These are phyloP conservation scores for Takifugu ocellatus DNA, from an alignment of 2,797 vertebrate genomes.

Conservation along the genomic window DNA sequence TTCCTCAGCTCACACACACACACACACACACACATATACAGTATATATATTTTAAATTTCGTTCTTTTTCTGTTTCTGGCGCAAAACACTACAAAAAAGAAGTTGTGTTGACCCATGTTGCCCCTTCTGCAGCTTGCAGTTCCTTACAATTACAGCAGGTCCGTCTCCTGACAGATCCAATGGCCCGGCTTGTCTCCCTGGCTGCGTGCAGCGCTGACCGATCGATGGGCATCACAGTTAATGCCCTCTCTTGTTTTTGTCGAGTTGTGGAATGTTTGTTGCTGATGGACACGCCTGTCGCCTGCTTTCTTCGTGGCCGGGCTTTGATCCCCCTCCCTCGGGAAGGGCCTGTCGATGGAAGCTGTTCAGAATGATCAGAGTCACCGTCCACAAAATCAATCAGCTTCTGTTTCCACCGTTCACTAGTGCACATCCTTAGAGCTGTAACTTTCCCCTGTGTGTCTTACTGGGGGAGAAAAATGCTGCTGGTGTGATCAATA, in stretches of 20 bases:
- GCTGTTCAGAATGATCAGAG: slow-evolving; percentile 71
- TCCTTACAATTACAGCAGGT: slow-evolving; percentile 46
- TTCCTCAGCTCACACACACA: slow-evolving; percentile 8
- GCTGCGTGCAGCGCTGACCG: slow-evolving; percentile 42
- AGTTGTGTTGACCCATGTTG: slow-evolving; percentile 51
- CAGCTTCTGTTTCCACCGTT: slow-evolving; percentile 22
- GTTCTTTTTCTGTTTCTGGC: slow-evolving; percentile 31
- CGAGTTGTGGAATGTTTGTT: slow-evolving; percentile 58
- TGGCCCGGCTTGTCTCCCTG: slow-evolving; percentile 47
- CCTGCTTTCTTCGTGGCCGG: slow-evolving; percentile 34
- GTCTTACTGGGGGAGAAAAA: slow-evolving; percentile 41
- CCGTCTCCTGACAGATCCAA: slow-evolving; percentile 59
- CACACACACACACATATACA: too few species aligned
- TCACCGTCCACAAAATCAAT: slow-evolving; percentile 63
- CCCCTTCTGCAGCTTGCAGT: slow-evolving; percentile 49
- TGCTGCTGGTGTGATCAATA: slow-evolving; percentile 49
- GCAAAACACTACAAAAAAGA: slow-evolving; percentile 36
- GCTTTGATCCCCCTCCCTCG: slow-evolving; percentile 17
- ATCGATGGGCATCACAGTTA: slow-evolving; percentile 70
- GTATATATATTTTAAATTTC: too few species aligned
- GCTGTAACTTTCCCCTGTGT: slow-evolving; percentile 49
- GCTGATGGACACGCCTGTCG: slow-evolving; percentile 45
- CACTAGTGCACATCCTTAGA: slow-evolving; percentile 26
- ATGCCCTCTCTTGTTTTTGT: slow-evolving; percentile 64
- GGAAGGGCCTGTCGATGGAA: slow-evolving; percentile 61